A percentile compares a stretch with the other conserved stretches of the same genome.
phyloP scores from a whole-genome alignment of 2,797 vertebrate species.

The Eutrigla gurnardus region DNA sequence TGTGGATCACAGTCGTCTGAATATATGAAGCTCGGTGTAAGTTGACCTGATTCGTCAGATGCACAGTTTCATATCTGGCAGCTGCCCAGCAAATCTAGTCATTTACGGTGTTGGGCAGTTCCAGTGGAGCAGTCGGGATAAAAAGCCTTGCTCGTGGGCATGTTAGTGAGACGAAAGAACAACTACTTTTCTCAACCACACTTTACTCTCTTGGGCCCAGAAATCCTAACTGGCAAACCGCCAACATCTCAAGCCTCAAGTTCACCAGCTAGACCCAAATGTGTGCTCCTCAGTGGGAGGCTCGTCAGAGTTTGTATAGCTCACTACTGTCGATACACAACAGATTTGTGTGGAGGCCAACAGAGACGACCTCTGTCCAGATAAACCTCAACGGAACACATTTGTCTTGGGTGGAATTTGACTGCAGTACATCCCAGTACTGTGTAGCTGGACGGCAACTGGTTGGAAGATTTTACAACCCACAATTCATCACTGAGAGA shows the following conservation, averaged over 20 bases:
- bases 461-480: constrained; percentile 6
- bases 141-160: constrained; percentile 18
- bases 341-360: constrained; percentile 4
- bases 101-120: neutral
- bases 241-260: constrained; percentile 37
- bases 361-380: neutral
- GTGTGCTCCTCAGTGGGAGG: constrained; percentile 10
- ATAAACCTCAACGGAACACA: constrained; percentile 16
- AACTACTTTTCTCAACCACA: constrained; percentile 9
- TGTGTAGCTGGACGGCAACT: neutral
- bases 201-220: constrained; percentile 15
- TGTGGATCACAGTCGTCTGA: neutral
- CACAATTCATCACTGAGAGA: neutral
- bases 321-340: constrained; percentile 9
- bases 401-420: constrained; percentile 11
- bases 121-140: constrained; percentile 1
- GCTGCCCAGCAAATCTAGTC: constrained; percentile 1
- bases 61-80: constrained; percentile 7
- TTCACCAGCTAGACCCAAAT: neutral
- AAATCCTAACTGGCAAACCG: constrained; percentile 34
- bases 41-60: constrained; percentile 3
- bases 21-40: neutral
- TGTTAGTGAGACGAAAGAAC: constrained; percentile 13
- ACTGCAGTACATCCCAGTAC: neutral
- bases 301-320: constrained; percentile 11